Evolutionary conservation across 1,140 invertebrate species (phyloP).

Genomic region (Drosophila nigrodunni): DNA sequence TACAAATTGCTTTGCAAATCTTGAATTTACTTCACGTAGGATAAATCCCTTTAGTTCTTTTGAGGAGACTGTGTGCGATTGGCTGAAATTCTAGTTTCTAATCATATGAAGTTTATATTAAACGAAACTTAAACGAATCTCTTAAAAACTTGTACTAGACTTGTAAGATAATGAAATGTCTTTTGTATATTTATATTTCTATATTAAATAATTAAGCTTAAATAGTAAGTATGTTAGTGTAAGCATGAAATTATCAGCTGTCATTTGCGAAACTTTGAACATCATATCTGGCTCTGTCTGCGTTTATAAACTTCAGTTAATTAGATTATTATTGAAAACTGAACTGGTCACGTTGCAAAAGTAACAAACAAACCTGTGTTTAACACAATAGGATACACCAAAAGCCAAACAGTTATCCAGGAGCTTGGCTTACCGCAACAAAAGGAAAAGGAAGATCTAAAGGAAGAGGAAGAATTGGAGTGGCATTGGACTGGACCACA

Average conservation of each 20-base stretch:
- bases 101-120: too few species aligned
- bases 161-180: too few species aligned
- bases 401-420: conserved; percentile 62
- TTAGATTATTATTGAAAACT: conserved; percentile 77
- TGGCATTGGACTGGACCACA: conserved; percentile 56
- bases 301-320: conserved; percentile 60
- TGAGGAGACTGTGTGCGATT: too few species aligned
- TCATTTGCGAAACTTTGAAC: conserved; percentile 34
- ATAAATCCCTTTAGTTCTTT: too few species aligned
- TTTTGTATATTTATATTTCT: too few species aligned
- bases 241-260: conserved; percentile 13
- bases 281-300: conserved; percentile 32
- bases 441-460: background rate
- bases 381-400: conserved; percentile 50
- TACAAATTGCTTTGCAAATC: background rate
- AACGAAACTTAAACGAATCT: too few species aligned
- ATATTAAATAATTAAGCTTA: too few species aligned
- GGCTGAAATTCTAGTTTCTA: too few species aligned
- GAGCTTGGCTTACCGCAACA: conserved; percentile 37
- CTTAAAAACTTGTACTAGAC: too few species aligned
- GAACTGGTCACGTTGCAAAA: conserved; percentile 39
- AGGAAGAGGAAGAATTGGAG: conserved; percentile 17
- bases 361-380: conserved; percentile 55
- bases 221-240: too few species aligned
- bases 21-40: background rate